Evolutionary conservation across 2,888 invertebrate genomes (phyloP).

Genomic region (Eupithecia tripunctaria): DNA sequence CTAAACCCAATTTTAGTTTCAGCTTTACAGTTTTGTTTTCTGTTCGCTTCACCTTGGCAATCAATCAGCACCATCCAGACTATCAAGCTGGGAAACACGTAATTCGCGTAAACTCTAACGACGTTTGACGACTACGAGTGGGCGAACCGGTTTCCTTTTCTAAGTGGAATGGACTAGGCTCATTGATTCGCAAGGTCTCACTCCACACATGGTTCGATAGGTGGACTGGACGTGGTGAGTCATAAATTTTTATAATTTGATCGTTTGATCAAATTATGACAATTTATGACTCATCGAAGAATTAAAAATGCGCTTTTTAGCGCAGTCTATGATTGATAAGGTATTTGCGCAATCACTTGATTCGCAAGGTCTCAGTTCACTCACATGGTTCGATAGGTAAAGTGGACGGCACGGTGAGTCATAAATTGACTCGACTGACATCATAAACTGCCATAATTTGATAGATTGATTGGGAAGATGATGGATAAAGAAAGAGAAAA

Average conservation of each 20-base stretch:
- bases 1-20: not conserved
- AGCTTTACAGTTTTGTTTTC: not conserved
- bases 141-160: constrained; percentile 51
- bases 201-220: constrained; percentile 26
- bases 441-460: constrained; percentile 3
- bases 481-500: not conserved
- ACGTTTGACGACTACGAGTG: constrained; percentile 46
- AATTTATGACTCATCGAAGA: too few species aligned
- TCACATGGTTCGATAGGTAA: constrained; percentile 22
- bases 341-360: too few species aligned
- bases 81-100: constrained; percentile 10
- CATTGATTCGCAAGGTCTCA: constrained; percentile 62
- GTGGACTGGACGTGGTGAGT: not conserved
- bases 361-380: constrained; percentile 56
- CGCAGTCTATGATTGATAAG: too few species aligned
- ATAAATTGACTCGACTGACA: too few species aligned
- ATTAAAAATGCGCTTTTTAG: too few species aligned
- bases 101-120: constrained; percentile 34
- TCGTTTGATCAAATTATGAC: too few species aligned
- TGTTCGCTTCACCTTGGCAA: constrained; percentile 1
- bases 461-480: not conserved
- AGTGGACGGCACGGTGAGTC: constrained; percentile 4
- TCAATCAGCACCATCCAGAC: not conserved
- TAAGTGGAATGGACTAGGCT: constrained; percentile 48
- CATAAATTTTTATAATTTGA: constrained; percentile 1